phyloP scores from a whole-genome alignment of 2,797 vertebrate genomes.

The Coregonus ussuriensis region DNA sequence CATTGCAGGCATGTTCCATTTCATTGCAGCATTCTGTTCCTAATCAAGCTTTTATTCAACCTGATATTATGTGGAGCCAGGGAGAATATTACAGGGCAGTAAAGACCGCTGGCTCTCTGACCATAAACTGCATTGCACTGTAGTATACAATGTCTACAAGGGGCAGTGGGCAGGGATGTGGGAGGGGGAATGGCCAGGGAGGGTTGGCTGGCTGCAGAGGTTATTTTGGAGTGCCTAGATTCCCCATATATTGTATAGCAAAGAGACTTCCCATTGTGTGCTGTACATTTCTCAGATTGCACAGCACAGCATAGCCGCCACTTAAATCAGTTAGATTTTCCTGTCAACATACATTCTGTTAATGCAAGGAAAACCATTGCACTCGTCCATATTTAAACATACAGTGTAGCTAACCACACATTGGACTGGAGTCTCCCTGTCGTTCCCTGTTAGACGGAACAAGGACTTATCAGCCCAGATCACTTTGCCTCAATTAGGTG shows the following conservation, averaged over 20 bases:
- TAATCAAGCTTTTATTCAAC: conserved; percentile 69
- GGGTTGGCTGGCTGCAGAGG: not conserved
- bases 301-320: conserved; percentile 1
- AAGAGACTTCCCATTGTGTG: conserved; percentile 4
- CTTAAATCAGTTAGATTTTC: conserved; percentile 22
- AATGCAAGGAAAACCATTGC: conserved; percentile 23
- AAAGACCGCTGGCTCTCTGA: conserved; percentile 63
- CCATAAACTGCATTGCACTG: conserved; percentile 61
- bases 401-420: conserved; percentile 23
- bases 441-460: conserved; percentile 68
- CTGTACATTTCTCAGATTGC: conserved; percentile 18
- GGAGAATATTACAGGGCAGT: conserved; percentile 61
- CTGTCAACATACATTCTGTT: conserved; percentile 13
- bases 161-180: conserved; percentile 44
- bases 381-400: conserved; percentile 56
- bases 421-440: conserved; percentile 55
- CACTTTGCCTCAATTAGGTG: conserved; percentile 71
- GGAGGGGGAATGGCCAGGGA: conserved; percentile 2
- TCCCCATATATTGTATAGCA: not conserved
- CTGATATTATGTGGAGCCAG: conserved; percentile 63
- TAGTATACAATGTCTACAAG: conserved; percentile 44
- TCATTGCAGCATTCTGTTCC: conserved; percentile 63
- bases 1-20: conserved; percentile 55
- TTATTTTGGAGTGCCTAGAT: conserved; percentile 7
- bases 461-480: conserved; percentile 66